phyloP scores from a whole-genome alignment of 2,888 invertebrate genomes.

The Lissocephala sabroskyi region DNA sequence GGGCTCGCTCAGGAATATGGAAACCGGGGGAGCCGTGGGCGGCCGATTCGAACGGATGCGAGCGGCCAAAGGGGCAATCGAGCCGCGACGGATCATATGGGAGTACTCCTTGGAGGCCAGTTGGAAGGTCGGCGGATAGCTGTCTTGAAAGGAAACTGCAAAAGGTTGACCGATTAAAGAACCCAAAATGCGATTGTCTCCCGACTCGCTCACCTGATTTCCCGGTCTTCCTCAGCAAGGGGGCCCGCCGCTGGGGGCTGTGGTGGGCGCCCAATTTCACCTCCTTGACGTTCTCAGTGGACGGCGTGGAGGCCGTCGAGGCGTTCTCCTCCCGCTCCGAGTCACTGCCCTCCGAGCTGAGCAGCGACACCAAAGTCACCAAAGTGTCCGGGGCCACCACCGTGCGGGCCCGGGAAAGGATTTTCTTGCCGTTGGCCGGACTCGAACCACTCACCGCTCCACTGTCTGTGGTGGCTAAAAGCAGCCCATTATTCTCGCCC shows the following conservation, averaged over 20 bases:
- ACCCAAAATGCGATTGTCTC: too few species aligned
- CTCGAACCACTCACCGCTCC: background rate
- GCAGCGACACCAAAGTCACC: constrained; percentile 79
- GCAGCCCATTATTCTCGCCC: background rate
- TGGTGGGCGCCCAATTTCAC: constrained; percentile 34
- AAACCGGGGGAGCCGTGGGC: constrained; percentile 71
- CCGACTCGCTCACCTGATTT: constrained; percentile 69
- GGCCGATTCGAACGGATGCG: constrained; percentile 69
- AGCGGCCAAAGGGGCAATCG: constrained; percentile 70
- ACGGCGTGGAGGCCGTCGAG: constrained; percentile 30
- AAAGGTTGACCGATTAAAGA: constrained; percentile 20
- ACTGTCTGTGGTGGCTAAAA: too few species aligned
- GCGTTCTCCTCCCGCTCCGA: constrained; percentile 74
- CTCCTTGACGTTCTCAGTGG: constrained; percentile 13
- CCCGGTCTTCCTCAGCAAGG: constrained; percentile 69
- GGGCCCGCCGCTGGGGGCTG: constrained; percentile 59
- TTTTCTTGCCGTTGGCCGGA: constrained; percentile 36
- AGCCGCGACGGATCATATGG: constrained; percentile 69
- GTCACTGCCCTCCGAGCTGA: constrained; percentile 79
- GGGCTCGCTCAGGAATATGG: constrained; percentile 58
- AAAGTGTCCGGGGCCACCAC: constrained; percentile 72
- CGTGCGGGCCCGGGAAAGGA: constrained; percentile 61
- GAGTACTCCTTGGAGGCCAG: constrained; percentile 69
- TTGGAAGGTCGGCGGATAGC: constrained; percentile 67
- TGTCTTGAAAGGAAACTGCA: constrained; percentile 72